phyloP scores from a whole-genome alignment of 2,888 invertebrate species.

The Pheosia gnoma region DNA sequence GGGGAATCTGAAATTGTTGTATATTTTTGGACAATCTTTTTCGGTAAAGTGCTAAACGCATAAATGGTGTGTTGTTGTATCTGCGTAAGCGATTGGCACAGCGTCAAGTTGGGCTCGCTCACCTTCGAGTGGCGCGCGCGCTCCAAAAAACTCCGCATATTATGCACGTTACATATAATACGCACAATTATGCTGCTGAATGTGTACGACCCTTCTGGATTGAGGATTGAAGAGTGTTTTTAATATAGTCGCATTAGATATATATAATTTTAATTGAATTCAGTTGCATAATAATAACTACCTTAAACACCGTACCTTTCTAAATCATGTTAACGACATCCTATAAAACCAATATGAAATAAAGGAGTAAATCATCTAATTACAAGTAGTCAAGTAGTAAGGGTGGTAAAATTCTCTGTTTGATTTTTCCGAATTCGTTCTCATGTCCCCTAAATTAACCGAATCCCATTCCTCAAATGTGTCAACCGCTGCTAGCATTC shows the following conservation, averaged over 20 bases:
- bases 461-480: neutral
- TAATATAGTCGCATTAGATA: neutral
- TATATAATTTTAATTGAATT: too few relatives aligned
- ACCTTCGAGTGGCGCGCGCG: conserved; percentile 64
- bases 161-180: conserved; percentile 27
- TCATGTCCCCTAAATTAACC: neutral
- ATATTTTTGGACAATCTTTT: conserved; percentile 18
- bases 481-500: neutral
- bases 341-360: too few relatives aligned
- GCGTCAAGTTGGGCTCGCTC: conserved; percentile 67
- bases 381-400: neutral
- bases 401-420: neutral
- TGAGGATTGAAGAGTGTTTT: conserved; percentile 12
- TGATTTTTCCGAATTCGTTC: neutral
- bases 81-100: conserved; percentile 67
- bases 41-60: conserved; percentile 32
- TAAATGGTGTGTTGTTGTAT: conserved; percentile 45
- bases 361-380: neutral
- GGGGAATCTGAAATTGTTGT: conserved; percentile 16
- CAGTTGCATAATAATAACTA: neutral
- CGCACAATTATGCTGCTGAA: conserved; percentile 26
- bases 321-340: neutral
- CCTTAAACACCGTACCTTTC: neutral
- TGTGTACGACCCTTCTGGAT: conserved; percentile 32
- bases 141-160: conserved; percentile 36